phyloP scores from a whole-genome alignment of 1,140 invertebrate genomes.

The Danaus melanippus region DNA sequence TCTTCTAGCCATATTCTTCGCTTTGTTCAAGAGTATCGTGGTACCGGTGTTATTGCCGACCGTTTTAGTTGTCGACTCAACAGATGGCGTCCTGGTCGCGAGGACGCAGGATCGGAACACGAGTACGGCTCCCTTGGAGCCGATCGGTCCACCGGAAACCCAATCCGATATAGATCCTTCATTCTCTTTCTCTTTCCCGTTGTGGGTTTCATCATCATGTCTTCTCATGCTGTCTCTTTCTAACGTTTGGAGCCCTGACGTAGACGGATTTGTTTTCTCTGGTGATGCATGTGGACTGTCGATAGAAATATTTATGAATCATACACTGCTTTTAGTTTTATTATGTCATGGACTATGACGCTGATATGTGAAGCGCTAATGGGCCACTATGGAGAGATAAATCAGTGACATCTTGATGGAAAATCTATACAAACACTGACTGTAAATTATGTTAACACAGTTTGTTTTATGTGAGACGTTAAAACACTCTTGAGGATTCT shows the following conservation, averaged over 20 bases:
- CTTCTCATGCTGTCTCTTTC: conserved; percentile 54
- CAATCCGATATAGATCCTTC: conserved; percentile 76
- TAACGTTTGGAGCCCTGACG: conserved; percentile 50
- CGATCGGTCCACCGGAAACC: conserved; percentile 71
- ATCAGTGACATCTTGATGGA: too few relatives aligned
- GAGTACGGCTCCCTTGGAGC: conserved; percentile 69
- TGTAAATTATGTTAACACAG: too few relatives aligned
- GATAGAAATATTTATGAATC: conserved; percentile 10
- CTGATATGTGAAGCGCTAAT: too few relatives aligned
- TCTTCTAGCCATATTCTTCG: conserved; percentile 61
- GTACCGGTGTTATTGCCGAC: conserved; percentile 59
- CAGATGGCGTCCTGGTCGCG: conserved; percentile 59
- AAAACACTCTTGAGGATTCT: too few relatives aligned
- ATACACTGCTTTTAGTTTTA: not conserved
- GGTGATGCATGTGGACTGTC: conserved; percentile 66
- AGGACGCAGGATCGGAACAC: conserved; percentile 74
- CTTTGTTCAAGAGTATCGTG: conserved; percentile 58
- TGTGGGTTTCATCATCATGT: conserved; percentile 43
- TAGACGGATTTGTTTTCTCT: conserved; percentile 59
- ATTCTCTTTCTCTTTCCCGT: conserved; percentile 38
- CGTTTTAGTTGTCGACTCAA: conserved; percentile 57
- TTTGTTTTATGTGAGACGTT: too few relatives aligned
- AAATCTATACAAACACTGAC: too few relatives aligned
- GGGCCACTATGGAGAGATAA: too few relatives aligned
- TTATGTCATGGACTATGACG: too few relatives aligned